Base-by-base conservation (phyloP, 2,113 vertebrate species). In the Calypte anna region DNA sequence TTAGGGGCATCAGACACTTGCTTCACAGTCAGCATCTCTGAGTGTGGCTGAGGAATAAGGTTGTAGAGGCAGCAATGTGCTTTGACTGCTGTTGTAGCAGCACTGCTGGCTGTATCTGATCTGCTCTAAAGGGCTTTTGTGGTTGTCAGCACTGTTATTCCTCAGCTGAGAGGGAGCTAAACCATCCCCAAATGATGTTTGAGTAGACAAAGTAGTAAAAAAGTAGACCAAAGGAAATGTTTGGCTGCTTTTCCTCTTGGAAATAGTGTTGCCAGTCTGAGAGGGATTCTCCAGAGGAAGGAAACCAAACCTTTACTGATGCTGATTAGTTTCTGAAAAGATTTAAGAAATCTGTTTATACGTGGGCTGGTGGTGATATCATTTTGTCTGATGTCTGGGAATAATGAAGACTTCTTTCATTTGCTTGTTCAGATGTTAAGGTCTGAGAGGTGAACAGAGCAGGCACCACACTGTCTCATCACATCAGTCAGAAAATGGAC, bases 291-390 rank as follows among this genome's bases (percentile, higher is more conserved):
- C 22, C 40, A 40, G 53, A 44, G 78, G 67, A 82, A 90, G 86
- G 82, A 91, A 94, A 54, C 53, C 4, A 27, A 91, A 77, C 3
- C 12, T 75, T 92, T 91, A 77, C 82, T 72, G 85, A 40, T 36
- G 44, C 44, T 55, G 82, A 88, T 84, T 91, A 88, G 46, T 93
- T 96, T 90, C 82, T 88, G 67, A 48, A 90, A 83, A 76, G 46
- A 55, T 21, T 38, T 51, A 48, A 88, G 36, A 67, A 87, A 64
- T 68, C 27, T 94, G 48, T 91, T 93, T 83, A 62, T 78, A 19
- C 1, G 1, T 25, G 50, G 82, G 61, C 68, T 91, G 33, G 20
- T 61, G 68, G 40, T 83, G 87, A 88, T 91, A 82, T 51, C 2
- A 23, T 66, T 90, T 83, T 73, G 31, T 90, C 63, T 82, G 58